Evolutionary conservation across 2,113 vertebrate species (phyloP).

Genomic region (Odocoileus hemionus): DNA sequence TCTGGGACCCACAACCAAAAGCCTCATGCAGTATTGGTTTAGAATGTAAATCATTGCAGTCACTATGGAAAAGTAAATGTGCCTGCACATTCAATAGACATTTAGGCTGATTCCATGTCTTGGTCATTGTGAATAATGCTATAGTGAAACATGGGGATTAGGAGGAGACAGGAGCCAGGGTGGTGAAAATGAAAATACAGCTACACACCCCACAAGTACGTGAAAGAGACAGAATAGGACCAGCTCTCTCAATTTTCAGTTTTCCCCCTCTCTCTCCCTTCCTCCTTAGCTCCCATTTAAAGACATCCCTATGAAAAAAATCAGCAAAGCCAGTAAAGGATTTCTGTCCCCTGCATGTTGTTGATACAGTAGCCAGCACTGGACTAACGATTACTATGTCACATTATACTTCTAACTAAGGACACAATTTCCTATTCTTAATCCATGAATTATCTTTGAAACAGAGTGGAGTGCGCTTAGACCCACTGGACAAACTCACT

Average conservation of each 20-base stretch:
- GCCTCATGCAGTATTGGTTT: not conserved
- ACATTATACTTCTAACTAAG: slow-evolving; percentile 2
- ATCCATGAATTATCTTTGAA: slow-evolving; percentile 32
- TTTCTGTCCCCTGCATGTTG: not conserved
- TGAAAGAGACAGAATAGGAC: not conserved
- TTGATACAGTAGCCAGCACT: not conserved
- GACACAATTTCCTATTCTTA: not conserved
- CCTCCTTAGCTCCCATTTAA: not conserved
- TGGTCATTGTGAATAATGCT: not conserved
- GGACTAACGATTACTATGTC: not conserved
- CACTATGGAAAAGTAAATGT: not conserved
- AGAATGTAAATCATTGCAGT: not conserved
- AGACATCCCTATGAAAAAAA: not conserved
- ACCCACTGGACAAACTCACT: not conserved
- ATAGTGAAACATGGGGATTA: not conserved
- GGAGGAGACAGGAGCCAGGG: not conserved
- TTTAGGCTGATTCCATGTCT: not conserved
- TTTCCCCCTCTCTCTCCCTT: not conserved
- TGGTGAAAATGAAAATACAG: not conserved
- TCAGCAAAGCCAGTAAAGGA: slow-evolving; percentile 3
- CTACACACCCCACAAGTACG: not conserved
- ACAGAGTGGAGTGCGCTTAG: not conserved
- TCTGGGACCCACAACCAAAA: not conserved
- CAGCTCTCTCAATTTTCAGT: not conserved
- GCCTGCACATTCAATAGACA: not conserved